These are phyloP conservation scores for Mimumesa dahlbomi DNA, from an alignment of 2,888 invertebrate species.

Conservation along the genomic window DNA sequence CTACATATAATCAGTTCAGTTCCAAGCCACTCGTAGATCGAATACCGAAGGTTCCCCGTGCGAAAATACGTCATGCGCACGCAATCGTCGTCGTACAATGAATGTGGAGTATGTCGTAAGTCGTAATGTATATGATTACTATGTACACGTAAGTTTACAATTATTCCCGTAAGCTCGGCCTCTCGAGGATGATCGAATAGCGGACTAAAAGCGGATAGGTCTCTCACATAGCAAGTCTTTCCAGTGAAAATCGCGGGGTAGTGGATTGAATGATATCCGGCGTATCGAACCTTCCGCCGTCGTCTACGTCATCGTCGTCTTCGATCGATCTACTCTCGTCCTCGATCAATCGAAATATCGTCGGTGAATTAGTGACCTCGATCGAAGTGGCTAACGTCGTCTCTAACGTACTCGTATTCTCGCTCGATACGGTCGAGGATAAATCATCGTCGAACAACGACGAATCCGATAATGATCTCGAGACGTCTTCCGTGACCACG, in stretches of 20 bases:
- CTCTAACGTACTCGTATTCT: slow-evolving; percentile 33
- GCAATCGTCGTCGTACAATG: slow-evolving; percentile 43
- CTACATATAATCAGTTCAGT: background rate
- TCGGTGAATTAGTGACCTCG: slow-evolving; percentile 25
- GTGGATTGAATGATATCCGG: slow-evolving; percentile 45
- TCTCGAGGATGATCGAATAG: background rate
- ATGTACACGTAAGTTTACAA: slow-evolving; percentile 61
- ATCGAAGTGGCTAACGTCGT: slow-evolving; percentile 19
- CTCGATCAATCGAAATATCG: slow-evolving; percentile 25
- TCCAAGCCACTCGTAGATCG: background rate
- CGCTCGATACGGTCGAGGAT: slow-evolving; percentile 40
- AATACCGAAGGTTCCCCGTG: slow-evolving; percentile 16
- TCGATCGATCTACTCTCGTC: slow-evolving; percentile 33
- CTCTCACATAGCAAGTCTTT: slow-evolving; percentile 53
- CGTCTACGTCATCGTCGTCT: slow-evolving; percentile 30
- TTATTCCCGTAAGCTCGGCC: background rate
- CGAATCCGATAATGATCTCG: slow-evolving; percentile 24
- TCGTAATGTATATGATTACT: slow-evolving; percentile 48
- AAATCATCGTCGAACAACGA: slow-evolving; percentile 37
- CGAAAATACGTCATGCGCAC: slow-evolving; percentile 16
- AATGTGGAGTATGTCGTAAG: slow-evolving; percentile 38
- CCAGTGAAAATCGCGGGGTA: slow-evolving; percentile 32
- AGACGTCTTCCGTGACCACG: slow-evolving; percentile 21
- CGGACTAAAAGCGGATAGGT: background rate
- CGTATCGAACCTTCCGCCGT: slow-evolving; percentile 72